A percentile compares a stretch with the other conserved stretches of the same genome.
phyloP scores from a whole-genome alignment of 2,888 invertebrate genomes.

The Odontomyia ornata region DNA sequence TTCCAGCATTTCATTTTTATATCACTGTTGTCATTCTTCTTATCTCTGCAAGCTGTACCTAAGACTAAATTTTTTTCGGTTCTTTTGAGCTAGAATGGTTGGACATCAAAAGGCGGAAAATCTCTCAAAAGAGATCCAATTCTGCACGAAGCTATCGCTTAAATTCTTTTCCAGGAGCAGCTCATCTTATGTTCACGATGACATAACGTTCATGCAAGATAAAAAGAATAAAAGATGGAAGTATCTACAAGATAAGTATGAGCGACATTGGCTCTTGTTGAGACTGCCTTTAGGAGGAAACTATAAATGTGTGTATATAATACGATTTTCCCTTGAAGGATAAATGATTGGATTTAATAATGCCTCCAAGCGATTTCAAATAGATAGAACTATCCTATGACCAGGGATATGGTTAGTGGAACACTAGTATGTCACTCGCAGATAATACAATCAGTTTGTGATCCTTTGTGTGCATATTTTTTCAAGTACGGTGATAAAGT shows the following conservation, averaged over 20 bases:
- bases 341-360: constrained; percentile 33
- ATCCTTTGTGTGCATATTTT: constrained; percentile 6
- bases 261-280: background rate
- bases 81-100: constrained; percentile 14
- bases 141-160: constrained; percentile 15
- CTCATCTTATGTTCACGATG: constrained; percentile 28
- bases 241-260: background rate
- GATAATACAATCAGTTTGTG: background rate
- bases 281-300: background rate
- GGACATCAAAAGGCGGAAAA: constrained; percentile 41
- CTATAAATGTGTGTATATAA: constrained; percentile 8
- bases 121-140: constrained; percentile 35
- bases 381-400: constrained; percentile 16
- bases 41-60: background rate
- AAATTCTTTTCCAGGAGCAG: constrained; percentile 20
- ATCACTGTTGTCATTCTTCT: constrained; percentile 26
- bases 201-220: background rate
- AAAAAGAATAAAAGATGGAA: background rate
- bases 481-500: background rate
- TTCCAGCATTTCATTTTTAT: constrained; percentile 39
- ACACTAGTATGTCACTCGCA: background rate
- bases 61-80: constrained; percentile 10
- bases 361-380: constrained; percentile 14
- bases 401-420: background rate
- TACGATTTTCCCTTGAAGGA: constrained; percentile 16